phyloP scores from a whole-genome alignment of 2,797 vertebrate genomes.

The Lithobates pipiens region DNA sequence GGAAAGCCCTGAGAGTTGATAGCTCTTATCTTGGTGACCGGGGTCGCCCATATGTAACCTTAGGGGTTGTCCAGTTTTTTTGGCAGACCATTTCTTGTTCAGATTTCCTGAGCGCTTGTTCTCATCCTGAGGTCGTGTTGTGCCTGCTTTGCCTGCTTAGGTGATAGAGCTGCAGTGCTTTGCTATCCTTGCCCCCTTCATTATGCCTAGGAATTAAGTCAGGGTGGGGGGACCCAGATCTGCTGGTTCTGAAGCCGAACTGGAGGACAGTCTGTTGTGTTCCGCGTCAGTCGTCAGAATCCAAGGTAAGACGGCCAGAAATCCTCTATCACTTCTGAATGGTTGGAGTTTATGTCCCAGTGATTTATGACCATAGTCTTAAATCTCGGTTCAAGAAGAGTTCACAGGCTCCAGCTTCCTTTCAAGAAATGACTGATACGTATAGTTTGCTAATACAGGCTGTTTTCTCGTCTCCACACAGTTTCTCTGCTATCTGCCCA shows the following conservation, averaged over 20 bases:
- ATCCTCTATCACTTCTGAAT: slow-evolving; percentile 92
- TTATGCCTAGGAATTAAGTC: slow-evolving; percentile 72
- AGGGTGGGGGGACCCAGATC: slow-evolving; percentile 79
- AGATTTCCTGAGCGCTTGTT: slow-evolving; percentile 64
- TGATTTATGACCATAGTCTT: slow-evolving; percentile 99
- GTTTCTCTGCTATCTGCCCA: slow-evolving; percentile 69
- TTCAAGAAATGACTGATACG: slow-evolving; percentile 86
- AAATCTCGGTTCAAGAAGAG: slow-evolving; percentile 99
- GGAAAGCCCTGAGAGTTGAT: slow-evolving; percentile 76
- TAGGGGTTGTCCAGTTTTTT: slow-evolving; percentile 78
- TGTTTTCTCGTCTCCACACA: slow-evolving; percentile 68
- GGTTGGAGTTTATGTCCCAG: slow-evolving; percentile 93
- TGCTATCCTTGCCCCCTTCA: slow-evolving; percentile 64
- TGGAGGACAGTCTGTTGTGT: slow-evolving; percentile 83
- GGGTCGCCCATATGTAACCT: slow-evolving; percentile 78
- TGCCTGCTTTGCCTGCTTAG: slow-evolving; percentile 75
- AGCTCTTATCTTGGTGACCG: slow-evolving; percentile 81
- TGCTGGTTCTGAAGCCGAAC: slow-evolving; percentile 85
- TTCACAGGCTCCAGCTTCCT: slow-evolving; percentile 92
- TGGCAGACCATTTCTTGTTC: slow-evolving; percentile 68
- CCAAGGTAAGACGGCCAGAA: slow-evolving; percentile 98
- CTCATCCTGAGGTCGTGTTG: slow-evolving; percentile 74
- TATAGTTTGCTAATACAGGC: slow-evolving; percentile 81
- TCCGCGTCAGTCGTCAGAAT: slow-evolving; percentile 93
- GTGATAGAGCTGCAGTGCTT: slow-evolving; percentile 70